phyloP scores from a whole-genome alignment of 2,888 invertebrate species.

The Drosophila colorata region DNA sequence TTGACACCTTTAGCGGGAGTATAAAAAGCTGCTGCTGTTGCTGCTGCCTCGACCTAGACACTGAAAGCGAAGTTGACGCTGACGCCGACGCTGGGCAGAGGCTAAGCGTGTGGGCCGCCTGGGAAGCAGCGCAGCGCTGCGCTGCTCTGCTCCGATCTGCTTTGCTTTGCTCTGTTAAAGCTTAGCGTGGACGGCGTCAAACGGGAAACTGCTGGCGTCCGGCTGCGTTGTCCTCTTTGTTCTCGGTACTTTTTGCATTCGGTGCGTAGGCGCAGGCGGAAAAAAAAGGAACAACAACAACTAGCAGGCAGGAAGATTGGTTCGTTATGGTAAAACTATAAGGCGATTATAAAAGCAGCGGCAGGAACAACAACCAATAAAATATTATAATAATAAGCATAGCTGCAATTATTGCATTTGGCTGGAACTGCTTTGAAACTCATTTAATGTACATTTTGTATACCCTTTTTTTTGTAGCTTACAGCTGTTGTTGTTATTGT shows the following conservation, averaged over 20 bases:
- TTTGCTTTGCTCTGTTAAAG: conserved; percentile 38
- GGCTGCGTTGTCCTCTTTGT: conserved; percentile 4
- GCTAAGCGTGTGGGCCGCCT: background rate
- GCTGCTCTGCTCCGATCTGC: conserved; percentile 1
- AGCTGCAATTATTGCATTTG: conserved; percentile 2
- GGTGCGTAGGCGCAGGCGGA: conserved; percentile 47
- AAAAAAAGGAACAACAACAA: conserved; percentile 1
- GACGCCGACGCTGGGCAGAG: conserved; percentile 13
- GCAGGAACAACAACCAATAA: background rate
- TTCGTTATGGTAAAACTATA: conserved; percentile 48
- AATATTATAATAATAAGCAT: conserved; percentile 21
- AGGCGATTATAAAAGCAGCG: conserved; percentile 60
- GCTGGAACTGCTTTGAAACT: background rate
- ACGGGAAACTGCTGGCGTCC: conserved; percentile 38
- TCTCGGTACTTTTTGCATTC: conserved; percentile 18
- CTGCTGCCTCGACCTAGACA: conserved; percentile 77
- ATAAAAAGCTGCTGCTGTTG: conserved; percentile 40
- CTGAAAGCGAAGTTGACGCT: conserved; percentile 53
- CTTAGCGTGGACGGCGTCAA: conserved; percentile 37
- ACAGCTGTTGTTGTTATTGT: conserved; percentile 47
- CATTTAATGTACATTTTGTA: background rate
- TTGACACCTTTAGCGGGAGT: conserved; percentile 10
- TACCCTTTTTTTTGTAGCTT: conserved; percentile 3
- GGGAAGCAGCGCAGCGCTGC: conserved; percentile 9
- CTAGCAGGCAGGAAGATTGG: conserved; percentile 4